A percentile compares a stretch with the other conserved stretches of the same genome.
phyloP scores from a whole-genome alignment of 2,888 invertebrate genomes.

The Lacanobia wlatinum region DNA sequence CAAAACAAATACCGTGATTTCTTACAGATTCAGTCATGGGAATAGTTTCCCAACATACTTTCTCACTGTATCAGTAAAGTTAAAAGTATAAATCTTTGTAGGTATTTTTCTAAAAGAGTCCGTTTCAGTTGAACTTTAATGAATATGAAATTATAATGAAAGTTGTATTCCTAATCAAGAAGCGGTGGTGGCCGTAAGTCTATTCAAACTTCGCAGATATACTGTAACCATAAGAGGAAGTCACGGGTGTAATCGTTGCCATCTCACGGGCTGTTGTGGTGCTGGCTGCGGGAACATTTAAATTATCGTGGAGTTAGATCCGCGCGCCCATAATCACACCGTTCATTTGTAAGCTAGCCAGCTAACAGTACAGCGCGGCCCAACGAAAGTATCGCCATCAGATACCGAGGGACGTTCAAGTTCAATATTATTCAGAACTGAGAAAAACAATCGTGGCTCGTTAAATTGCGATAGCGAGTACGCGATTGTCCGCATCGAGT shows the following conservation, averaged over 20 bases:
- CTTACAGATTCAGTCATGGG: not conserved
- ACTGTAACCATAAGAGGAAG: constrained; percentile 86
- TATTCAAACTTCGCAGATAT: constrained; percentile 85
- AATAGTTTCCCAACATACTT: not conserved
- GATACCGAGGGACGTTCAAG: constrained; percentile 85
- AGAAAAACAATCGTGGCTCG: constrained; percentile 90
- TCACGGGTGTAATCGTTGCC: constrained; percentile 85
- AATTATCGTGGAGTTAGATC: constrained; percentile 89
- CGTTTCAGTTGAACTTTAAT: constrained; percentile 23
- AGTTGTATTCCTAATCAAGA: constrained; percentile 60
- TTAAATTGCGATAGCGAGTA: constrained; percentile 87
- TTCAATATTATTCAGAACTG: constrained; percentile 90
- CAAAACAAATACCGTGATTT: constrained; percentile 14
- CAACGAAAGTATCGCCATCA: constrained; percentile 88
- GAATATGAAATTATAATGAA: constrained; percentile 38
- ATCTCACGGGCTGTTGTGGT: constrained; percentile 80
- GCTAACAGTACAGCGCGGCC: constrained; percentile 85
- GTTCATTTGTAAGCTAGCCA: constrained; percentile 88
- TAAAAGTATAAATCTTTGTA: not conserved
- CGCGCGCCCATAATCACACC: constrained; percentile 88
- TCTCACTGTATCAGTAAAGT: not conserved
- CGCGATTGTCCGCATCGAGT: constrained; percentile 84
- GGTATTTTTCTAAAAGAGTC: not conserved
- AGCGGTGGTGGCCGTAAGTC: constrained; percentile 77
- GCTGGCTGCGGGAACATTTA: constrained; percentile 88